Percentiles rank a stretch among this genome's conserved stretches.
Evolutionary conservation across 2,797 vertebrate species (phyloP).

Genomic region (Pelochelys cantorii): DNA sequence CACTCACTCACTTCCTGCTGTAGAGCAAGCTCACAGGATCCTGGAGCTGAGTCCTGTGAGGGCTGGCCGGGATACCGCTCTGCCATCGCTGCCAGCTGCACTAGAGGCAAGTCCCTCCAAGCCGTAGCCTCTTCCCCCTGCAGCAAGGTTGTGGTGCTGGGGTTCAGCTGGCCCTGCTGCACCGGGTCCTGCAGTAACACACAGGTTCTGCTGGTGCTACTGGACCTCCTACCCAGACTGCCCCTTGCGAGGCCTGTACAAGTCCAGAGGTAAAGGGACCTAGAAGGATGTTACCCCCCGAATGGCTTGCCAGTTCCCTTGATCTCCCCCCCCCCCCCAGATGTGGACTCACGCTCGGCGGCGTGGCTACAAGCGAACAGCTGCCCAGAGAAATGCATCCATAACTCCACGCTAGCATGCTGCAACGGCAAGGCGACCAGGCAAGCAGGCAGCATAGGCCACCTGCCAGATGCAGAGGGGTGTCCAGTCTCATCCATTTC

Average conservation of each 20-base stretch:
- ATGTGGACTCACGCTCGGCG: background rate
- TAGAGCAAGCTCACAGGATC: background rate
- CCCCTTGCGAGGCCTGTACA: background rate
- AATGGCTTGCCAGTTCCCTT: fast-evolving
- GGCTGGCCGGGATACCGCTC: too few species aligned
- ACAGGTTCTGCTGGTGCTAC: too few species aligned
- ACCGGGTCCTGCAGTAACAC: background rate
- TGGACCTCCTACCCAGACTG: background rate
- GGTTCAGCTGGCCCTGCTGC: background rate
- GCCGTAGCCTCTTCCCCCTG: background rate
- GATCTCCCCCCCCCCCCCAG: fast-evolving
- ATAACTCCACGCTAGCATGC: background rate
- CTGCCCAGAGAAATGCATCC: background rate
- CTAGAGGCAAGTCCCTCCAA: background rate
- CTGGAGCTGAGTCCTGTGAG: background rate
- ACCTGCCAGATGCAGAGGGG: background rate
- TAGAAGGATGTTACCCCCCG: too few species aligned
- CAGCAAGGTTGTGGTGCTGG: background rate
- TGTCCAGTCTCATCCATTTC: background rate
- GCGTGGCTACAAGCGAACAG: too few species aligned
- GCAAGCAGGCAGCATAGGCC: background rate
- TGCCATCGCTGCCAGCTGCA: background rate
- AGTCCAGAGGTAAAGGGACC: fast-evolving
- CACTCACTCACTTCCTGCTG: background rate
- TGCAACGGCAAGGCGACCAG: too few species aligned